Conservation (phyloP, 2,797 vertebrate genomes). For the Karalla daura region DNA sequence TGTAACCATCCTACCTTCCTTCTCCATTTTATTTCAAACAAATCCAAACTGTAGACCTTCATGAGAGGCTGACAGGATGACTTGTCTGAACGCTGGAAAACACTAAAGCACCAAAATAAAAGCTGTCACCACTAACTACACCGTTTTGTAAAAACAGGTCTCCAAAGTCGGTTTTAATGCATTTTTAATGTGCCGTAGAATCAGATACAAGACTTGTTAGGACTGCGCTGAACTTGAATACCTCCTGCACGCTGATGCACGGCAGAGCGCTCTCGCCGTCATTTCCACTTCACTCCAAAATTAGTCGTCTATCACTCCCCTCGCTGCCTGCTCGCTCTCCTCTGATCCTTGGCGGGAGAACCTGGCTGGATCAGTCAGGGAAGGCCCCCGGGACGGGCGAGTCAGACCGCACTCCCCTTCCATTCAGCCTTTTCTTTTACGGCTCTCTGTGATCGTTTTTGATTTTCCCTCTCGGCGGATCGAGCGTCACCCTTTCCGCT, state of each 20-base stretch:
- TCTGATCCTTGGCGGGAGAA: slow-evolving; percentile 31
- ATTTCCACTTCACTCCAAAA: slow-evolving; percentile 16
- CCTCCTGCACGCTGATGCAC: not conserved
- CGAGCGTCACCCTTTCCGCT: slow-evolving; percentile 27
- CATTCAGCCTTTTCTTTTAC: slow-evolving; percentile 25
- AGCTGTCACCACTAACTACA: not conserved
- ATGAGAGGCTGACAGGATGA: not conserved
- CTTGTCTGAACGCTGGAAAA: not conserved
- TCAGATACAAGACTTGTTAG: not conserved
- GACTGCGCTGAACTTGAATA: not conserved
- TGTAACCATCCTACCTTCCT: not conserved
- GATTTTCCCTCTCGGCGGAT: slow-evolving; percentile 39
- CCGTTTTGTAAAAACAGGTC: not conserved
- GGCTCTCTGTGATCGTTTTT: slow-evolving; percentile 42
- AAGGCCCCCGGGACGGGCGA: slow-evolving; percentile 2
- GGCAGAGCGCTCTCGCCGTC: slow-evolving; percentile 1
- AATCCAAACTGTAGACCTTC: not conserved
- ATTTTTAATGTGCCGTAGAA: not conserved
- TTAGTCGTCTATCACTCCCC: slow-evolving; percentile 7
- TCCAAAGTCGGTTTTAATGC: not conserved
- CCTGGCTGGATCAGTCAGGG: slow-evolving; percentile 19
- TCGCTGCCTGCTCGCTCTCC: slow-evolving; percentile 11
- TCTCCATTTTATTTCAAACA: not conserved
- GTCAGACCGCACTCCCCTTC: slow-evolving; percentile 20
- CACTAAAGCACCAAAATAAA: not conserved